Conservation (phyloP, 2,888 invertebrate genomes). For the Lottia gigantea region DNA sequence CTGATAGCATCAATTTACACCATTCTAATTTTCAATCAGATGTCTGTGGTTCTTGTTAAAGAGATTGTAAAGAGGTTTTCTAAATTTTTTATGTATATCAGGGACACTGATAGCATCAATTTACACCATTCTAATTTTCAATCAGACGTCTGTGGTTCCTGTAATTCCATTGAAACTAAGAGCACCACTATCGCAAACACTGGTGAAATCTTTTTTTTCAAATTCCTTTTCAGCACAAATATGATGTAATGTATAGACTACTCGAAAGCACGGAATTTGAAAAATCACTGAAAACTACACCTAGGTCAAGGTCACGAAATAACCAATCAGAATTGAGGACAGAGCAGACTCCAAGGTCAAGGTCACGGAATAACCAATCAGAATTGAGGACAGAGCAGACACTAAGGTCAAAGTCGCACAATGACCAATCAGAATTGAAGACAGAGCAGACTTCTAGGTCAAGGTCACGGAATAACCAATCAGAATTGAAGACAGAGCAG, state of each 20-base stretch:
- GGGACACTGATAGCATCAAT: too few relatives aligned
- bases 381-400: background rate
- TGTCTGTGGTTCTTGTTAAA: too few relatives aligned
- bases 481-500: background rate
- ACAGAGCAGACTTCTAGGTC: background rate
- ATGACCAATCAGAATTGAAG: background rate
- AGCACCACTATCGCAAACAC: too few relatives aligned
- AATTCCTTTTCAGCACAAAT: background rate
- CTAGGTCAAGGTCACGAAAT: background rate
- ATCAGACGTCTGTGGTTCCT: too few relatives aligned
- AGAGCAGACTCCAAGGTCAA: background rate
- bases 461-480: background rate
- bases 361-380: background rate
- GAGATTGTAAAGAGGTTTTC: too few relatives aligned
- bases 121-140: too few relatives aligned
- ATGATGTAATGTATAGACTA: background rate
- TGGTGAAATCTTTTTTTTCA: too few relatives aligned
- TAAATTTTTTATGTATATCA: too few relatives aligned
- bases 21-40: too few relatives aligned
- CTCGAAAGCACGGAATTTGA: background rate
- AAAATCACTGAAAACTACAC: background rate
- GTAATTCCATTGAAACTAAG: too few relatives aligned
- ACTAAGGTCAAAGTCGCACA: background rate
- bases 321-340: too few relatives aligned
- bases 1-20: too few relatives aligned